phyloP scores from a whole-genome alignment of 2,888 invertebrate genomes.

The Pardosa pseudoannulata region DNA sequence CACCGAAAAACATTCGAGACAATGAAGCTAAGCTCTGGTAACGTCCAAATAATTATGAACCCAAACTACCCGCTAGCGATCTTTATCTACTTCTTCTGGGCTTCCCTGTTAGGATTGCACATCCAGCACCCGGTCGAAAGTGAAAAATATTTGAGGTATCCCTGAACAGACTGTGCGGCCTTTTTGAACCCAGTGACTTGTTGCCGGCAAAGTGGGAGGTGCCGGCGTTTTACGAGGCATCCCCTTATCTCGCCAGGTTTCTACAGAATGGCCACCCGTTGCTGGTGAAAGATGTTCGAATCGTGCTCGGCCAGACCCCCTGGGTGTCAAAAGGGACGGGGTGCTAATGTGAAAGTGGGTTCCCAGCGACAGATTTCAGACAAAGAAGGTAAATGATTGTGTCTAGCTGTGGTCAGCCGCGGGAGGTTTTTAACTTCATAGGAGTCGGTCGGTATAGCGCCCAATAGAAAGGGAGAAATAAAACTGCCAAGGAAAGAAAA shows the following conservation, averaged over 20 bases:
- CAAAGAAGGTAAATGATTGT: slow-evolving; percentile 7
- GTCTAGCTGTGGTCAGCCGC: not conserved
- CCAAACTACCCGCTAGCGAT: not conserved
- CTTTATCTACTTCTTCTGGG: not conserved
- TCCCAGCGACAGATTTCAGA: not conserved
- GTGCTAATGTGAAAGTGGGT: slow-evolving; percentile 4
- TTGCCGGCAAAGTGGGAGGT: slow-evolving; percentile 12
- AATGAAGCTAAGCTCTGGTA: not conserved
- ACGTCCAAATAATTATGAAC: not conserved
- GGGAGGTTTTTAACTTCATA: not conserved
- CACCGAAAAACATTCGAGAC: not conserved
- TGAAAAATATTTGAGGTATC: slow-evolving; percentile 2
- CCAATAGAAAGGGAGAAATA: not conserved
- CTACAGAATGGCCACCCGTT: not conserved
- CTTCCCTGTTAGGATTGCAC: not conserved
- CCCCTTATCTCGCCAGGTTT: not conserved
- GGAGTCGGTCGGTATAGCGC: not conserved
- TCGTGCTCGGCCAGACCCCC: not conserved
- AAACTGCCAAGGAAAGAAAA: too few species aligned
- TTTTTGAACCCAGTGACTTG: not conserved
- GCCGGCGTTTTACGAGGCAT: slow-evolving; percentile 3
- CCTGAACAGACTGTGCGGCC: not conserved
- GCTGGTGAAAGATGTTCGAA: not conserved
- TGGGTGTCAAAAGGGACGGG: not conserved
- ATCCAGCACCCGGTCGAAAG: not conserved